A percentile compares a stretch with the other conserved stretches of the same genome.
phyloP scores from a whole-genome alignment of 2,113 vertebrate genomes.

The Laterallus jamaicensis region DNA sequence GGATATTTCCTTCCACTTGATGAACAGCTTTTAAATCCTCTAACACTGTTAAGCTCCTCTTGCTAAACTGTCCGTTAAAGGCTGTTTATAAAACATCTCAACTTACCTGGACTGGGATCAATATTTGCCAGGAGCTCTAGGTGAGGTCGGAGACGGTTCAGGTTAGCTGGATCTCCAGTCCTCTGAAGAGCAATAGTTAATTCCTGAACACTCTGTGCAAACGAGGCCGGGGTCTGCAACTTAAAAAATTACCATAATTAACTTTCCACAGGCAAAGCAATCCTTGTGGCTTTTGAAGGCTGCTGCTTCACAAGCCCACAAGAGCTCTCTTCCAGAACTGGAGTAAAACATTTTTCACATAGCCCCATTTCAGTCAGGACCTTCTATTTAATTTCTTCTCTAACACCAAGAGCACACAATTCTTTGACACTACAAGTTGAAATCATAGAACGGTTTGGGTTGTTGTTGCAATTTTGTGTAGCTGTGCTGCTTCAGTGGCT shows the following conservation, averaged over 20 bases:
- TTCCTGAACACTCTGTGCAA: slow-evolving; percentile 98
- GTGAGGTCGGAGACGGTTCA: slow-evolving; percentile 94
- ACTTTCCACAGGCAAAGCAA: slow-evolving; percentile 51
- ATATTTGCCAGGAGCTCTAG: slow-evolving; percentile 96
- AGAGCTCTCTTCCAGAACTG: background rate
- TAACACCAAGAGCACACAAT: fast-evolving
- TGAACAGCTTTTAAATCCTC: background rate
- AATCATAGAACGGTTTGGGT: background rate
- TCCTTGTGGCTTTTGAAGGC: background rate
- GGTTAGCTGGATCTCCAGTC: slow-evolving; percentile 96
- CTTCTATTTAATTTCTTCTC: background rate
- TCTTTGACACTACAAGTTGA: background rate
- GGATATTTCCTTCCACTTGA: background rate
- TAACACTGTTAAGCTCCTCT: background rate
- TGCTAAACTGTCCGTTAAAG: background rate
- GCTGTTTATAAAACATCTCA: background rate
- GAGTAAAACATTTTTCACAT: background rate
- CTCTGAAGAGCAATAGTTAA: slow-evolving; percentile 97
- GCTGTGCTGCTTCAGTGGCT: too few species aligned
- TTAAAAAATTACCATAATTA: slow-evolving; percentile 74
- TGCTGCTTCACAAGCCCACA: background rate
- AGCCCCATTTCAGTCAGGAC: background rate
- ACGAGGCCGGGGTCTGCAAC: slow-evolving; percentile 98
- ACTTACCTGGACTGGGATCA: slow-evolving; percentile 95
- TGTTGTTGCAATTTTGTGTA: too few species aligned